phyloP scores from a whole-genome alignment of 2,797 vertebrate genomes.

The Enteromius radiatus region DNA sequence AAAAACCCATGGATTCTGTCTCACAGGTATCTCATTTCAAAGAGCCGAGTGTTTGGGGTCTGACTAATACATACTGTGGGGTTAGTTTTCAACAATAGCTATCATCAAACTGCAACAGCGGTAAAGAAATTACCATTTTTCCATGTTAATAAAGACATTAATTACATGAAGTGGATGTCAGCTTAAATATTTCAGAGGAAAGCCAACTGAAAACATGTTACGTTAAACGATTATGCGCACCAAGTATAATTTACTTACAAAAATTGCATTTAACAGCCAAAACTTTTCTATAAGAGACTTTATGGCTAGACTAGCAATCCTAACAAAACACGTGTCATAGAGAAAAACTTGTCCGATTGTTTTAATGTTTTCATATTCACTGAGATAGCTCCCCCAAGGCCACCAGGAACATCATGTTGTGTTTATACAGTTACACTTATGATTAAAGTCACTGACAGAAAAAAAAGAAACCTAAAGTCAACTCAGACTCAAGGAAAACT shows the following conservation, averaged over 20 bases:
- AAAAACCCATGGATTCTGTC: neutral
- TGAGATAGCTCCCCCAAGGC: neutral
- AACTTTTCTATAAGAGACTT: neutral
- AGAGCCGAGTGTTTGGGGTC: neutral
- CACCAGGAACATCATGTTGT: slow-evolving; percentile 19
- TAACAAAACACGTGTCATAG: slow-evolving; percentile 25
- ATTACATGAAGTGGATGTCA: neutral
- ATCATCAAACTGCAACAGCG: neutral
- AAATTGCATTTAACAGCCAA: neutral
- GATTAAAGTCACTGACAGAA: slow-evolving; percentile 2
- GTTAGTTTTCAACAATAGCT: slow-evolving; percentile 4
- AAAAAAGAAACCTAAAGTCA: neutral
- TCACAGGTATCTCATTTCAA: slow-evolving; percentile 46
- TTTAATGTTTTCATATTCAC: slow-evolving; percentile 16
- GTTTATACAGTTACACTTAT: neutral
- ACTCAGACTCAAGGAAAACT: neutral
- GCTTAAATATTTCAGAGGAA: neutral
- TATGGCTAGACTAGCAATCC: neutral
- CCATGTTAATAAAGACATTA: neutral
- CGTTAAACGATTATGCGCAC: neutral
- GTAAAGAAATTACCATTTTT: neutral
- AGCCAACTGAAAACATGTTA: neutral
- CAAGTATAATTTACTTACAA: neutral
- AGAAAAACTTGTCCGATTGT: neutral
- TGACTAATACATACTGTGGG: slow-evolving; percentile 5